Base-by-base conservation (phyloP, 2,113 vertebrate species). In the Neodontobutis hainanensis region DNA sequence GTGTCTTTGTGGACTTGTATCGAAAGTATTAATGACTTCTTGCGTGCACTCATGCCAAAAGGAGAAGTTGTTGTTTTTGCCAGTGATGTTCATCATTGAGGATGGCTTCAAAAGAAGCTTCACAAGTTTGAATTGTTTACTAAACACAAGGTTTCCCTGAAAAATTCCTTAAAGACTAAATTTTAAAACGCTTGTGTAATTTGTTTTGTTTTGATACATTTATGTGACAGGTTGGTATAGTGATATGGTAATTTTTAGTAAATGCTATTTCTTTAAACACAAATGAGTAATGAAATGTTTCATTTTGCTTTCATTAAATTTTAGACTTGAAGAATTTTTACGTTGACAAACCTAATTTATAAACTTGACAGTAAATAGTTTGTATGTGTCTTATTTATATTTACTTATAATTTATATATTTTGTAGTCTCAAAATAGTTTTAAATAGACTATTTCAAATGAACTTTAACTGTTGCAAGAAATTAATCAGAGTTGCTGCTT, bases 121-220 rank as follows among this genome's bases (percentile, higher is more conserved):
- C 65, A 75, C 69, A 80, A 65, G 71, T 62, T 67, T 78, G 76
- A 82, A 70, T 66, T 67, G 60, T 85, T 76, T 79, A 75, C 78
- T 77, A 75, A 76, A 86, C 42, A 63, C 55, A 52, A 78, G 61
- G 65, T 55, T 65, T 77, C 40, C 40, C 32, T 42, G 10, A 50
- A 81, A 72, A 75, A 42, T 71, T 85, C 81, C 83, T 85, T 69
- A 65, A 87, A 84, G 82, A 68, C 67, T 65, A 48, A 76, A 83
- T 87, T 87, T 84, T 89, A 87, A 82, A 87, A 85, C 75, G 78
- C 75, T 78, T 78, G 77, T 81, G 82, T 90, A 82, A 83, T 69
- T 65, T 38, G 38, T 79, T 79, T 80, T 70, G 49, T 88, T 83
- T 88, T 82, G 67, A 89, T 81, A 75, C 61, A 70, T 85, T 78